A percentile compares a stretch with the other conserved stretches of the same genome.
Evolutionary conservation across 1,140 invertebrate species (phyloP).

Genomic region (Philotrypesis tridentata): DNA sequence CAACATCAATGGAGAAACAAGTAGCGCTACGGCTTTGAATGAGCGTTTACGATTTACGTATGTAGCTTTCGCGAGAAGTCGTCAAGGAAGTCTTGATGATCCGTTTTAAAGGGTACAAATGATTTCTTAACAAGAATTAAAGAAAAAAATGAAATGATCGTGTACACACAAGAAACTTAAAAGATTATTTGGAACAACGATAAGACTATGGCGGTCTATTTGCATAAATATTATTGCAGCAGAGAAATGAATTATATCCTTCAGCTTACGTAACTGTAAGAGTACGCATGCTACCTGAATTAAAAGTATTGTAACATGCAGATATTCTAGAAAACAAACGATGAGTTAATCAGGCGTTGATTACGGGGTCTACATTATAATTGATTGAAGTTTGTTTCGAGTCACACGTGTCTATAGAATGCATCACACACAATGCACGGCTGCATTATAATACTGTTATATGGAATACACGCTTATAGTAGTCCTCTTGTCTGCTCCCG

Average conservation of each 20-base stretch:
- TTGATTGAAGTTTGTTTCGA: background rate
- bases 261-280: too few relatives aligned
- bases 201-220: too few relatives aligned
- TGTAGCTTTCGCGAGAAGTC: background rate
- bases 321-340: background rate
- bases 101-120: background rate
- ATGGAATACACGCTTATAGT: background rate
- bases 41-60: background rate
- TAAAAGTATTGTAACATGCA: background rate
- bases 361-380: background rate
- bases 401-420: background rate
- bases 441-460: background rate
- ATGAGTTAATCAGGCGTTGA: background rate
- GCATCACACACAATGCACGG: background rate
- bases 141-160: background rate
- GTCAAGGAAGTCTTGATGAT: background rate
- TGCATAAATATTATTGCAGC: too few relatives aligned
- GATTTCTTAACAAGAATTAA: background rate
- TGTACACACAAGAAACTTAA: background rate
- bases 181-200: too few relatives aligned
- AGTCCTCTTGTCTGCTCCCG: background rate
- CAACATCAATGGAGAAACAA: background rate
- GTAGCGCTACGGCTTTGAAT: background rate
- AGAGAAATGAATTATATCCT: too few relatives aligned
- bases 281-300: too few relatives aligned